Evolutionary conservation across 2,113 vertebrate genomes (phyloP).

Genomic region (Lamprologus speciosus): DNA sequence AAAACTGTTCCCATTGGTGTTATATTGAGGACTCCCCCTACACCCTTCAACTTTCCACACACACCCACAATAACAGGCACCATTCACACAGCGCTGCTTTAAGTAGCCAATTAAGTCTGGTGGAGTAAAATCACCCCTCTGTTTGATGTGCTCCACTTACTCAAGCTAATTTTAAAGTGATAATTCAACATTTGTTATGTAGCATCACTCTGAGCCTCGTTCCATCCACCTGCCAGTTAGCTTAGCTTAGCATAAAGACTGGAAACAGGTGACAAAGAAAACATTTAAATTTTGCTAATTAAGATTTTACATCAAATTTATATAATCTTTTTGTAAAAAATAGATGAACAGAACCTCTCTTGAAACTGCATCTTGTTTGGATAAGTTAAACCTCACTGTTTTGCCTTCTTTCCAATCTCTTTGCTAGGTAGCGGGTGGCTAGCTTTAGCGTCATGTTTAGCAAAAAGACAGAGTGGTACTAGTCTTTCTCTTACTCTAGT

Average conservation of each 20-base stretch:
- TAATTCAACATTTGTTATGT: neutral
- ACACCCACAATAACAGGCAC: neutral
- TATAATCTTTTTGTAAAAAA: neutral
- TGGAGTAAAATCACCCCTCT: neutral
- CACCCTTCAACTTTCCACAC: neutral
- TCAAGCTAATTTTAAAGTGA: neutral
- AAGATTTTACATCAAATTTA: neutral
- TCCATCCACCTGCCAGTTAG: neutral
- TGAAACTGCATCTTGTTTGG: neutral
- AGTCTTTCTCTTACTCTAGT: neutral
- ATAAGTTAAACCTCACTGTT: neutral
- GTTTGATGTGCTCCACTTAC: neutral
- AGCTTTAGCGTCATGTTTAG: neutral
- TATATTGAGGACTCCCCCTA: neutral
- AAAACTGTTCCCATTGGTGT: neutral
- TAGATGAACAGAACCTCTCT: neutral
- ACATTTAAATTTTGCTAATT: neutral
- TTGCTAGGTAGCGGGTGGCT: neutral
- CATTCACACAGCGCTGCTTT: neutral
- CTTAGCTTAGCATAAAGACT: neutral
- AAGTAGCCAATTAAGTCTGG: conserved; percentile 41
- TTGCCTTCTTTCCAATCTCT: neutral
- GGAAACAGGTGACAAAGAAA: neutral
- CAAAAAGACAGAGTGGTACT: neutral
- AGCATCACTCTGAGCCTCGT: neutral